phyloP scores from a whole-genome alignment of 1,140 invertebrate species.

The Orius insidiosus region DNA sequence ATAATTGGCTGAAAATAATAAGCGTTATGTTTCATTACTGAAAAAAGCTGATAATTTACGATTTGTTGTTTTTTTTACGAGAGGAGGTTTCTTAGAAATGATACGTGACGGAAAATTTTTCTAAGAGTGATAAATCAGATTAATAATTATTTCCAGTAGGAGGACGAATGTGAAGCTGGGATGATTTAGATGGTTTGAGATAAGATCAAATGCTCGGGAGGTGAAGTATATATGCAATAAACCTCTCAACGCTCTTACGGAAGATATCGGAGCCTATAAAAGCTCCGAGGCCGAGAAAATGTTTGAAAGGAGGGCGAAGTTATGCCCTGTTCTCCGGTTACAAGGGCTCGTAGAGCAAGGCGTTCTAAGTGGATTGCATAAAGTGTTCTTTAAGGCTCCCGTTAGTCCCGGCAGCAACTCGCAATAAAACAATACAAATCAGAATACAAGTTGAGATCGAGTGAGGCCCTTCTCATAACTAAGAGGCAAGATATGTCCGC shows the following conservation, averaged over 20 bases:
- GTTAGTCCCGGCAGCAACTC: neutral
- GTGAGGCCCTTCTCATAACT: neutral
- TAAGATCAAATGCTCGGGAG: slow-evolving; percentile 4
- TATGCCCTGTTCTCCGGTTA: slow-evolving; percentile 2
- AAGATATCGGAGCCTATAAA: slow-evolving; percentile 4
- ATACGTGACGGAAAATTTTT: too few relatives aligned
- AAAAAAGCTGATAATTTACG: too few relatives aligned
- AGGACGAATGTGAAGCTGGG: too few relatives aligned
- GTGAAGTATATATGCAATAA: slow-evolving; percentile 8
- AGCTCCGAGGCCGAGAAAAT: neutral
- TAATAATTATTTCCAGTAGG: too few relatives aligned
- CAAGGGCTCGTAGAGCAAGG: slow-evolving; percentile 4
- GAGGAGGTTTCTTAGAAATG: too few relatives aligned
- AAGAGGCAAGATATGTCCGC: slow-evolving; percentile 4
- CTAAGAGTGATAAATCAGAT: too few relatives aligned
- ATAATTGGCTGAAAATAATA: too few relatives aligned
- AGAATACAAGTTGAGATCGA: slow-evolving; percentile 4
- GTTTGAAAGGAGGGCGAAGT: slow-evolving; percentile 3
- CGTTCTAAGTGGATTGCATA: slow-evolving; percentile 7
- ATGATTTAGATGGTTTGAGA: too few relatives aligned
- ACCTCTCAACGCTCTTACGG: slow-evolving; percentile 2
- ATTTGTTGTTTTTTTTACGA: too few relatives aligned
- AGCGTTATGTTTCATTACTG: too few relatives aligned
- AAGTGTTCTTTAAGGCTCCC: slow-evolving; percentile 3
- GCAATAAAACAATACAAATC: slow-evolving; percentile 9